phyloP scores from a whole-genome alignment of 2,888 invertebrate genomes.

The Callimorpha dominula region DNA sequence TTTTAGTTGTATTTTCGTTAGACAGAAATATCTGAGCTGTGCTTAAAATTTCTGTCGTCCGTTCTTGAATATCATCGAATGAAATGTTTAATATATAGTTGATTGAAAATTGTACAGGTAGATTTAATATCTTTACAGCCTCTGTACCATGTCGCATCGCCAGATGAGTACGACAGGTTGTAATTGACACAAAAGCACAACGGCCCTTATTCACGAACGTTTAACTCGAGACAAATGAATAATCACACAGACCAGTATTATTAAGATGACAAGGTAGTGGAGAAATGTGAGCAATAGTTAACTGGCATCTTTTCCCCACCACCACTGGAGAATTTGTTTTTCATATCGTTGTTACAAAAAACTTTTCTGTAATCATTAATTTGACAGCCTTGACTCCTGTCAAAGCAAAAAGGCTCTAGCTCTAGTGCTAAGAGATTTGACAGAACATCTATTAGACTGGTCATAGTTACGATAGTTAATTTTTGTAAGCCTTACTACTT shows the following conservation, averaged over 20 bases:
- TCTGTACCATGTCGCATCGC: constrained; percentile 1
- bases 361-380: too few species aligned
- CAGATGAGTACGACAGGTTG: constrained; percentile 4
- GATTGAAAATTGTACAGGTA: not conserved
- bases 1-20: too few species aligned
- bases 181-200: constrained; percentile 15
- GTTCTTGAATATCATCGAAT: too few species aligned
- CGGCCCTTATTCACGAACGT: not conserved
- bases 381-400: too few species aligned
- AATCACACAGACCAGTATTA: not conserved
- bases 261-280: not conserved
- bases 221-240: not conserved
- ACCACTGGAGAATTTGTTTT: not conserved
- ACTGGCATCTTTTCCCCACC: not conserved
- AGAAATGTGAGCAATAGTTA: not conserved
- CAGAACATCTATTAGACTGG: too few species aligned
- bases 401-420: too few species aligned
- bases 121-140: not conserved
- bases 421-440: too few species aligned
- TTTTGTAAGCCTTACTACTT: too few species aligned
- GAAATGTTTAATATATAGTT: not conserved
- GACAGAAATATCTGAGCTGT: not conserved
- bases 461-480: too few species aligned
- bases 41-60: too few species aligned
- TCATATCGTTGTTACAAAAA: too few species aligned